Evolutionary conservation across 2,888 invertebrate genomes (phyloP).

Genomic region (Caenorhabditis sp.): DNA sequence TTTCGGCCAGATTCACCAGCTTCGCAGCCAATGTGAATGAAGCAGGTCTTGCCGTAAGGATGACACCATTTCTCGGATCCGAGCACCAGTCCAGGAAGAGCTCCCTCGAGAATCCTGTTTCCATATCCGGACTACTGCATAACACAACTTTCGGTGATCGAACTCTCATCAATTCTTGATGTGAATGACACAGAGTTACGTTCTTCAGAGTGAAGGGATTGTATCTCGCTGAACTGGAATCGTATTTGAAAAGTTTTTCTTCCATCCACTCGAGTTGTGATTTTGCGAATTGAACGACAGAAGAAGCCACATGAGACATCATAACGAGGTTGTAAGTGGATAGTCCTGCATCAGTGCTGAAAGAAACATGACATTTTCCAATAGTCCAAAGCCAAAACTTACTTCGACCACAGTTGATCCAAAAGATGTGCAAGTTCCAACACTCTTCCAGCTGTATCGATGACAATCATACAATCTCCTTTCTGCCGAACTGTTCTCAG

Average conservation of each 20-base stretch:
- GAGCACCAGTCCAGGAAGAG: slow-evolving; percentile 95
- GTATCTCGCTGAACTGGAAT: slow-evolving; percentile 84
- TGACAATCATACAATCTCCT: slow-evolving; percentile 95
- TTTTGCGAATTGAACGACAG: slow-evolving; percentile 98
- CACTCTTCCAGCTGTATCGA: slow-evolving; percentile 95
- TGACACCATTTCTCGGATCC: slow-evolving; percentile 94
- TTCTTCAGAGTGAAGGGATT: slow-evolving; percentile 94
- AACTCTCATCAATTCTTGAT: slow-evolving; percentile 90
- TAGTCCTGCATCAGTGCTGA: slow-evolving; percentile 92
- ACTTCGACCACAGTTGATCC: slow-evolving; percentile 84
- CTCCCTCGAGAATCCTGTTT: slow-evolving; percentile 95
- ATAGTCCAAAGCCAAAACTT: slow-evolving; percentile 20
- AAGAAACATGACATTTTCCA: slow-evolving; percentile 6
- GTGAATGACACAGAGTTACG: slow-evolving; percentile 94
- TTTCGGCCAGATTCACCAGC: slow-evolving; percentile 57
- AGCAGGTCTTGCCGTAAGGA: slow-evolving; percentile 87
- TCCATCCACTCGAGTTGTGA: slow-evolving; percentile 97
- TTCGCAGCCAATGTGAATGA: slow-evolving; percentile 60
- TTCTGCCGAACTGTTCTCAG: slow-evolving; percentile 90
- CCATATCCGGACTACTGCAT: slow-evolving; percentile 95
- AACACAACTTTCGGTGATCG: slow-evolving; percentile 94
- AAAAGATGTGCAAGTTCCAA: slow-evolving; percentile 97
- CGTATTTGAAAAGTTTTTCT: slow-evolving; percentile 92
- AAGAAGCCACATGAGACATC: slow-evolving; percentile 96
- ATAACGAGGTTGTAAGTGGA: slow-evolving; percentile 95